These are phyloP conservation scores for Polyodon spathula DNA, from an alignment of 2,113 vertebrate species.

Conservation along the genomic window DNA sequence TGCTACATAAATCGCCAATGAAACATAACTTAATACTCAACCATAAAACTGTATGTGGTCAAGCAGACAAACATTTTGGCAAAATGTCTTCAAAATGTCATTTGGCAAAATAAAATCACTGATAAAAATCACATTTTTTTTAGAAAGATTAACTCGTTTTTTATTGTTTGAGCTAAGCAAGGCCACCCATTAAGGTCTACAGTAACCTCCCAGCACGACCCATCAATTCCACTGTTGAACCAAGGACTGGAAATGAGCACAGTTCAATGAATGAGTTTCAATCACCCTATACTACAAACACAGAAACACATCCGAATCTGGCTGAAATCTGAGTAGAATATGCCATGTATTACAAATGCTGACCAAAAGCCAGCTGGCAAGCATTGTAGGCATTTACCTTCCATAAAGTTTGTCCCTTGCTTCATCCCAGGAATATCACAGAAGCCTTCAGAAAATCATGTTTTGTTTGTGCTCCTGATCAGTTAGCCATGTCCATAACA, in stretches of 20 bases:
- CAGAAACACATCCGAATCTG: neutral
- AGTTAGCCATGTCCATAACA: conserved; percentile 23
- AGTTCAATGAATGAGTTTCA: neutral
- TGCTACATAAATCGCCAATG: too few relatives aligned
- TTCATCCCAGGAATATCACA: conserved; percentile 47
- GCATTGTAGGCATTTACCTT: conserved; percentile 43
- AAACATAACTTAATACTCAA: too few relatives aligned
- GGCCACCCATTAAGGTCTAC: conserved; percentile 9
- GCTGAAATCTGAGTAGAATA: too few relatives aligned
- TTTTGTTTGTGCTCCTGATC: conserved; percentile 21
- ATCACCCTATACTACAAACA: conserved; percentile 22
- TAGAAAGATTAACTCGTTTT: conserved; percentile 4
- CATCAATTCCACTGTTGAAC: conserved; percentile 15
- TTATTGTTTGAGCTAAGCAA: conserved; percentile 10
- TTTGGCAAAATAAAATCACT: too few relatives aligned
- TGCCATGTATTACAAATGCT: too few relatives aligned
- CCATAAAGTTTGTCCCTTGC: conserved; percentile 49
- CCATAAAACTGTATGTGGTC: too few relatives aligned
- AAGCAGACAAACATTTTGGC: too few relatives aligned
- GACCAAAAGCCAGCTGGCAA: too few relatives aligned
- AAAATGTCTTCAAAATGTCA: too few relatives aligned
- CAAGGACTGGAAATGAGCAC: conserved; percentile 8
- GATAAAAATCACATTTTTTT: neutral
- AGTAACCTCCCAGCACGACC: conserved; percentile 14
- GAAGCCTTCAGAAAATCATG: conserved; percentile 25